Evolutionary conservation across 1,140 invertebrate species (phyloP).

Genomic region (Orchesella cincta): DNA sequence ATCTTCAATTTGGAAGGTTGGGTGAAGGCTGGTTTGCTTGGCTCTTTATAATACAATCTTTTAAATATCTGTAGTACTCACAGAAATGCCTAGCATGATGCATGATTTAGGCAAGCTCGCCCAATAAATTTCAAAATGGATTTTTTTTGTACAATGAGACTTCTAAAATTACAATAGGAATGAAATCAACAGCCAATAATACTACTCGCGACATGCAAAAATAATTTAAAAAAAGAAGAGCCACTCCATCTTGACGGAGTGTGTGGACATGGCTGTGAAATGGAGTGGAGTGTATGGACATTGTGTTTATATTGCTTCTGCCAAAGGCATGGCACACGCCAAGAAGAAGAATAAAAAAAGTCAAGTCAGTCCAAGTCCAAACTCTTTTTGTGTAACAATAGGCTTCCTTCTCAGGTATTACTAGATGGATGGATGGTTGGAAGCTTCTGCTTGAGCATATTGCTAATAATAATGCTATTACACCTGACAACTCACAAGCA

Average conservation of each 20-base stretch:
- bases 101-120: not conserved
- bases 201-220: not conserved
- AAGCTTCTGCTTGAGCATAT: not conserved
- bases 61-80: not conserved
- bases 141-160: not conserved
- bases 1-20: not conserved
- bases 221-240: not conserved
- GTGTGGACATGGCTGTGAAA: too few relatives aligned
- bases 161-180: not conserved
- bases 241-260: not conserved
- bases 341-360: slow-evolving; percentile 2
- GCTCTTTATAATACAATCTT: not conserved
- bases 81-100: too few relatives aligned
- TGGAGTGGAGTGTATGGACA: not conserved
- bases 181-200: slow-evolving; percentile 5
- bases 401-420: not conserved
- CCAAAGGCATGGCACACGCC: slow-evolving; percentile 27
- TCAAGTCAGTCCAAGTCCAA: not conserved
- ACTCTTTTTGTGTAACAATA: not conserved
- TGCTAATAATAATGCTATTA: slow-evolving; percentile 13
- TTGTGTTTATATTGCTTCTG: not conserved
- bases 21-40: not conserved
- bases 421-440: not conserved
- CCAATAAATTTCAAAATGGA: slow-evolving; percentile 17
- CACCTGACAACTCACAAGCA: slow-evolving; percentile 20